Evolutionary conservation across 2,113 vertebrate genomes (phyloP).

Genomic region (Xyrauchen texanus): DNA sequence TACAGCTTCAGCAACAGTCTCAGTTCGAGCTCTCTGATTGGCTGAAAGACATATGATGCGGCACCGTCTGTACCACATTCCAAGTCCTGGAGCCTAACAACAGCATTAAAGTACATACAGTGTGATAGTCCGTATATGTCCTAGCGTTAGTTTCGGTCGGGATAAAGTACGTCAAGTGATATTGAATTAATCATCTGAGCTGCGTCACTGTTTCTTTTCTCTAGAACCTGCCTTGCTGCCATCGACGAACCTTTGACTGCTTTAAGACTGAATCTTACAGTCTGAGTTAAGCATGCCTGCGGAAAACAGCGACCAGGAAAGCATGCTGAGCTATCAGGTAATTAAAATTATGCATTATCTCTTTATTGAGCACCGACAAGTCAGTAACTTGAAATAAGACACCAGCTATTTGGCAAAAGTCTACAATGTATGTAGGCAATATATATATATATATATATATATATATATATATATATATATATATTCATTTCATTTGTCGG

Average conservation of each 20-base stretch:
- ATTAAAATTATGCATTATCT: not conserved
- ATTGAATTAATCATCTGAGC: slow-evolving; percentile 31
- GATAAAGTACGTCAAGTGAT: not conserved
- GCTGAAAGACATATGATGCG: slow-evolving; percentile 30
- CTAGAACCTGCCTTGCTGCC: slow-evolving; percentile 6
- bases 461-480: too few relatives aligned
- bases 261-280: not conserved
- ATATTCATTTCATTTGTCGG: not conserved
- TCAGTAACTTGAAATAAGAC: too few relatives aligned
- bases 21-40: slow-evolving; percentile 40
- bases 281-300: slow-evolving; percentile 40
- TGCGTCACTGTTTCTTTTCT: not conserved
- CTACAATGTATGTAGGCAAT: too few relatives aligned
- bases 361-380: not conserved
- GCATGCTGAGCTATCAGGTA: slow-evolving; percentile 57
- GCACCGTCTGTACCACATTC: slow-evolving; percentile 22
- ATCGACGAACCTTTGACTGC: slow-evolving; percentile 16
- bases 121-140: not conserved
- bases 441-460: too few relatives aligned
- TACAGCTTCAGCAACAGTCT: slow-evolving; percentile 29
- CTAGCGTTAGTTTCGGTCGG: not conserved
- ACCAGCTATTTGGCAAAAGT: too few relatives aligned
- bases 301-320: slow-evolving; percentile 54
- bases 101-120: slow-evolving; percentile 28
- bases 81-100: slow-evolving; percentile 30